Percentiles rank a stretch among this genome's conserved stretches.
Conservation (phyloP, 2,113 vertebrate genomes). For the Psilopogon haemacephalus region DNA sequence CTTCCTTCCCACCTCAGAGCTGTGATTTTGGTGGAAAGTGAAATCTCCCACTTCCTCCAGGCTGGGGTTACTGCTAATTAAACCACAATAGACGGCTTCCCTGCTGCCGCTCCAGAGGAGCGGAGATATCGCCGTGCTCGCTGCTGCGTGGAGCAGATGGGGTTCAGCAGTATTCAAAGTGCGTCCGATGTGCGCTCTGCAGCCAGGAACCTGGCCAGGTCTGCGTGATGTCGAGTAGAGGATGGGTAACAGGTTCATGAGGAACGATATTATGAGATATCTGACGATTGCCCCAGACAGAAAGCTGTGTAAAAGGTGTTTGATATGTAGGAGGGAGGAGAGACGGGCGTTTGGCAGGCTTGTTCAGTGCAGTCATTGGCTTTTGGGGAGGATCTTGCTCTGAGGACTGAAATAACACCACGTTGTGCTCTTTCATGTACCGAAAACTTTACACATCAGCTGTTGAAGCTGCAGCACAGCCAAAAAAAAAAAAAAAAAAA, state of each 20-base stretch:
- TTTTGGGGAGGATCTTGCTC: constrained; percentile 53
- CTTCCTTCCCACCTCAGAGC: constrained; percentile 9
- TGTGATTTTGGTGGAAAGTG: constrained; percentile 48
- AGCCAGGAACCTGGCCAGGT: not conserved
- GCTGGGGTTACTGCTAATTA: constrained; percentile 63
- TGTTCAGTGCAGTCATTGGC: constrained; percentile 55
- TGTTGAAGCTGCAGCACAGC: constrained; percentile 16
- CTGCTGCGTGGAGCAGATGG: constrained; percentile 52
- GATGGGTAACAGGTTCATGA: constrained; percentile 24
- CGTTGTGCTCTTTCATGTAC: constrained; percentile 21
- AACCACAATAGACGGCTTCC: constrained; percentile 25
- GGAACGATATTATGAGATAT: not conserved
- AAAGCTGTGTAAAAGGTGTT: constrained; percentile 14
- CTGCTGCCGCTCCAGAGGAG: not conserved
- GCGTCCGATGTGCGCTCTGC: not conserved
- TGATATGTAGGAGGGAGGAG: constrained; percentile 30
- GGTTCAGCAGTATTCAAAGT: not conserved
- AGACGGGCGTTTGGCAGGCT: constrained; percentile 23
- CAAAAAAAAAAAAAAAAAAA: not conserved
- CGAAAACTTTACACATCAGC: constrained; percentile 47
- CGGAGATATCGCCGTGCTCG: not conserved
- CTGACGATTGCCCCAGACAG: constrained; percentile 13
- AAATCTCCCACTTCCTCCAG: constrained; percentile 20
- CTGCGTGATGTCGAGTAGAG: not conserved
- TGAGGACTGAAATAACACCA: constrained; percentile 31